Base-by-base conservation (phyloP, 2,888 invertebrate genomes). In the Temnothorax ravouxi region DNA sequence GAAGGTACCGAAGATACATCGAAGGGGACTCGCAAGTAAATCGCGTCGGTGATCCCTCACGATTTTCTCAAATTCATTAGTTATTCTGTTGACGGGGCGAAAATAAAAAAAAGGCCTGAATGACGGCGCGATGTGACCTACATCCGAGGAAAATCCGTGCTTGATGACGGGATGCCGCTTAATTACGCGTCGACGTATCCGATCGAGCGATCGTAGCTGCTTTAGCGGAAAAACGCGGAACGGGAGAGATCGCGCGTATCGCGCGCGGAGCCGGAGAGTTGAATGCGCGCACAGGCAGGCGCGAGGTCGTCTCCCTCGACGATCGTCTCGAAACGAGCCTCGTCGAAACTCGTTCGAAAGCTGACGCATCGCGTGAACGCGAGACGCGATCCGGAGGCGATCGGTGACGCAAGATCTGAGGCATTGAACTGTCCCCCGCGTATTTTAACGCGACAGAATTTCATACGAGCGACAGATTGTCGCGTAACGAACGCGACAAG, bases 211-310 rank as follows among this genome's bases (percentile, higher is more conserved):
- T 47, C 56, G 11, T 15, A 47, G 59, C 25, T 21, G 29, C 25
- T 38, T 59, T 11, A 38, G 41, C 18, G 3, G 25, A 54, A 25
- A 11, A 25, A 11, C 21, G 8, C 44, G 75, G 34, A n/a, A 29
- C 44, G 25, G 34, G 21, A 71, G 38, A 54, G 21, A 54, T 25
- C 41, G 34, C 52, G 54, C 66, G 54, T 34, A 56, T 56, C 79
- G 76, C 62, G 25, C 80, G 56, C 74, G 15, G 59, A 54, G 41
- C 38, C 54, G 88, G 89, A 83, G 89, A 89, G 79, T 87, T 89
- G 29, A 86, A 89, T 76, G 89, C 87, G 62, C 84, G 88, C 87
- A 81, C 18, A 61, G 44, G 71, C 81, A 64, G 56, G 66, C 81
- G 47, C 81, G 44, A 84, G 82, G 80, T 80, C 88, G 84, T 88